Evolutionary conservation across 2,797 vertebrate genomes (phyloP), one percentile per base, ranked within the genome.

Genomic region (Acipenser oxyrinchus): DNA sequence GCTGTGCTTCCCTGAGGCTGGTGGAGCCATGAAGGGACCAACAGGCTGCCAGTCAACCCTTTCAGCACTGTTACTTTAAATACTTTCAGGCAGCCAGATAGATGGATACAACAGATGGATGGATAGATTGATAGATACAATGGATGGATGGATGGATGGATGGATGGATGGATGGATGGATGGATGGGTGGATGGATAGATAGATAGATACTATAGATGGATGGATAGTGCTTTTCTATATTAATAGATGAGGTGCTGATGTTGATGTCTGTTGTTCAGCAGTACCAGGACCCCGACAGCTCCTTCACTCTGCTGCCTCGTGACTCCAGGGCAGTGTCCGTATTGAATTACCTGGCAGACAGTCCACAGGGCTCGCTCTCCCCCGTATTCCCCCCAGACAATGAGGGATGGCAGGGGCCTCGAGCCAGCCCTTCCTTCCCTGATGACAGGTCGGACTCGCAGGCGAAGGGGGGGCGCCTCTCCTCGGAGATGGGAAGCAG

Each of bases 341-440:
- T 94, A 67, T 77, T 92, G 73, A 93, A 90, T 81, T 96, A 92
- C 82, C 75, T 95, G 82, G 86, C 92, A 0, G 79, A 90, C 53
- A 1, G 74, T 2, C 74, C 71, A 6, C 67, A 4, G 63, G 0
- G 68, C 53, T 65, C 73, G 63, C 11, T 67, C 65, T 66, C 73
- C 18, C 67, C 75, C 7, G 60, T 68, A 4, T 75, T 73, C 67
- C 73, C n/a, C 52, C 3, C 9, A 55, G 9, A 55, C 52, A 55
- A n/a, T 10, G n/a, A 55, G 52, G n/a, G n/a, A 3, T 55, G 9
- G 9, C 4, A 55, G 52, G n/a, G 23, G 23, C 23, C 23, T 37
- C 0, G 23, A 37, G 23, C 2, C 23, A 37, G 23, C 23, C 23
- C n/a, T 55, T 4, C n/a, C 52, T 55, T n/a, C 52, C 6, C 52